phyloP scores from a whole-genome alignment of 2,113 vertebrate species.

The Phycodurus eques region DNA sequence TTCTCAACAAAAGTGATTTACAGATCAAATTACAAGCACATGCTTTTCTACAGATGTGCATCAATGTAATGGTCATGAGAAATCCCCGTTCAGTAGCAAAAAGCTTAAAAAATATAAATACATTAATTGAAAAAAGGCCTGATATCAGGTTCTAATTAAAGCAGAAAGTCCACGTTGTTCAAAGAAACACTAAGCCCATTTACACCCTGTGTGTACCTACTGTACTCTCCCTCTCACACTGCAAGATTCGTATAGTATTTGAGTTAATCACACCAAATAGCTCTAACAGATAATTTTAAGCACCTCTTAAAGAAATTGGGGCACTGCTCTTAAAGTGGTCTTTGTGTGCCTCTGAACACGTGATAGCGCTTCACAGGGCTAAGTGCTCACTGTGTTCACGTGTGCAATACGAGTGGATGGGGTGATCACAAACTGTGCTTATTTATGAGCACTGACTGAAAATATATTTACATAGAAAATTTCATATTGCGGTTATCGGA shows the following conservation, averaged over 20 bases:
- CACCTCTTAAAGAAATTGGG: conserved; percentile 43
- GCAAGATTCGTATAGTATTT: conserved; percentile 12
- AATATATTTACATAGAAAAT: background rate
- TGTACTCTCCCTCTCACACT: conserved; percentile 19
- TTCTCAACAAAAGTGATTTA: conserved; percentile 33
- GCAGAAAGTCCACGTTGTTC: conserved; percentile 32
- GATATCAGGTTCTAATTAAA: conserved; percentile 20
- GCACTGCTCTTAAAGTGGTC: conserved; percentile 17
- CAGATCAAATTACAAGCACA: conserved; percentile 32
- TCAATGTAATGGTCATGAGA: conserved; percentile 55
- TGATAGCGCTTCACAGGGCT: conserved; percentile 17
- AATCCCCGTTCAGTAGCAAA: conserved; percentile 35
- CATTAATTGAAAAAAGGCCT: background rate
- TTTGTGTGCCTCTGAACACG: conserved; percentile 23
- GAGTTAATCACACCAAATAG: conserved; percentile 50
- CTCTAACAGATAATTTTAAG: conserved; percentile 35
- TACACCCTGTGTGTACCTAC: conserved; percentile 6
- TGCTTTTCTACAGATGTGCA: conserved; percentile 58
- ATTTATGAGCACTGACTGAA: background rate
- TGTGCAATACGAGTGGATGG: conserved; percentile 2
- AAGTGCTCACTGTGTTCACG: conserved; percentile 4
- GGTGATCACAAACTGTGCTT: background rate
- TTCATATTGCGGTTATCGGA: background rate
- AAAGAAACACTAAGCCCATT: conserved; percentile 32
- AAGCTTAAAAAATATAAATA: background rate